Conservation (phyloP, 2,113 vertebrate genomes). For the Fukomys damarensis region DNA sequence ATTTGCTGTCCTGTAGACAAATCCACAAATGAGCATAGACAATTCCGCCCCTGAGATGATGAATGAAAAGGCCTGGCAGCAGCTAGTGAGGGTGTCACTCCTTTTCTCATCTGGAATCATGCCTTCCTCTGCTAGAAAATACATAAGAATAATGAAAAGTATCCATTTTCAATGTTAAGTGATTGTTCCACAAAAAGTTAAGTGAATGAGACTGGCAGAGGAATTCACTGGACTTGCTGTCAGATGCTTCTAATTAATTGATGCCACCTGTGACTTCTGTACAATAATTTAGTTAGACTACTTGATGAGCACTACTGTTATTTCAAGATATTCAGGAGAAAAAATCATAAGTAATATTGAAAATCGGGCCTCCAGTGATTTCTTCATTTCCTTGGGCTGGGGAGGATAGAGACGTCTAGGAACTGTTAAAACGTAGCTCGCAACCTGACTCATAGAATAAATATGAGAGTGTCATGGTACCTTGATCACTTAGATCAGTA, state of each 20-base stretch:
- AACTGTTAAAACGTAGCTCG: background rate
- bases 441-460: background rate
- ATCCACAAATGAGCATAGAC: constrained; percentile 58
- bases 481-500: background rate
- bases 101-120: constrained; percentile 14
- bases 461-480: background rate
- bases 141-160: background rate
- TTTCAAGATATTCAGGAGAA: background rate
- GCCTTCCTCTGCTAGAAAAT: constrained; percentile 5
- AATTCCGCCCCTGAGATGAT: background rate
- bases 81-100: background rate
- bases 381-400: background rate
- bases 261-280: background rate
- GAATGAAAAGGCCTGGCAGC: background rate
- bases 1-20: constrained; percentile 41
- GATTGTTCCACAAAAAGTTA: background rate
- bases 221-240: background rate
- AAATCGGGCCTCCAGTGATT: background rate
- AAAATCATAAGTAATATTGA: background rate
- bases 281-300: background rate
- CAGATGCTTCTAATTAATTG: background rate
- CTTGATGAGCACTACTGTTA: background rate
- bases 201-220: background rate
- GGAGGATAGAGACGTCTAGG: background rate
- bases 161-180: background rate